Conservation (phyloP, 2,113 vertebrate species). For the Hippotragus niger region DNA sequence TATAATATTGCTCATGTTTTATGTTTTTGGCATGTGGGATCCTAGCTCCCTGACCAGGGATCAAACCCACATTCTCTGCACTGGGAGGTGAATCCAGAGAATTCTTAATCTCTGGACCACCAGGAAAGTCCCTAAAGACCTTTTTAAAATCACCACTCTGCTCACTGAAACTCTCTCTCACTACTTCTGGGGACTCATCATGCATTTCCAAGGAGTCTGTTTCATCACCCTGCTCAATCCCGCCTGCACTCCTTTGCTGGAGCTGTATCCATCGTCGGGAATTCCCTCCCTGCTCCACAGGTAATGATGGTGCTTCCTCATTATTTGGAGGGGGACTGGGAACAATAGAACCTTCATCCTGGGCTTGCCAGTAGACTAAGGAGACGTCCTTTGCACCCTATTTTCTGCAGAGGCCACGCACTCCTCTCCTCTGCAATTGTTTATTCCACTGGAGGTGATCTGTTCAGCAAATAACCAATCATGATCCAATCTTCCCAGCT, state of each 20-base stretch:
- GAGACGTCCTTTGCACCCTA: not conserved
- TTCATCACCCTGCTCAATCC: not conserved
- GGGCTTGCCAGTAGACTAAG: not conserved
- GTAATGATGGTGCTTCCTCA: not conserved
- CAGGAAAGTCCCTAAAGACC: not conserved
- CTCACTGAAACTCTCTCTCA: not conserved
- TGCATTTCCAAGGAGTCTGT: not conserved
- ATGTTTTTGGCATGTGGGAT: not conserved
- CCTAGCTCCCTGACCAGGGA: not conserved
- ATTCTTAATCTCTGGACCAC: not conserved
- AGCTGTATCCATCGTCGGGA: not conserved
- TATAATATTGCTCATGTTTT: not conserved
- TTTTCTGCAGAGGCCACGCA: not conserved
- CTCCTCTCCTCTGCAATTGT: not conserved
- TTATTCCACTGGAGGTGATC: rapidly evolving
- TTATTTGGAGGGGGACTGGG: not conserved
- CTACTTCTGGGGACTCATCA: rapidly evolving
- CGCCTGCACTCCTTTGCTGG: not conserved
- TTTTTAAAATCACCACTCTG: not conserved
- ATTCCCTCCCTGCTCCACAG: not conserved
- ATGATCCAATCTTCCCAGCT: not conserved
- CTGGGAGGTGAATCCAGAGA: not conserved
- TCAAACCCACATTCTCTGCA: not conserved
- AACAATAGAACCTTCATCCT: not conserved
- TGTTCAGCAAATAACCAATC: not conserved